These are phyloP conservation scores for Triops cancriformis DNA, from an alignment of 1,140 invertebrate species.

Conservation along the genomic window DNA sequence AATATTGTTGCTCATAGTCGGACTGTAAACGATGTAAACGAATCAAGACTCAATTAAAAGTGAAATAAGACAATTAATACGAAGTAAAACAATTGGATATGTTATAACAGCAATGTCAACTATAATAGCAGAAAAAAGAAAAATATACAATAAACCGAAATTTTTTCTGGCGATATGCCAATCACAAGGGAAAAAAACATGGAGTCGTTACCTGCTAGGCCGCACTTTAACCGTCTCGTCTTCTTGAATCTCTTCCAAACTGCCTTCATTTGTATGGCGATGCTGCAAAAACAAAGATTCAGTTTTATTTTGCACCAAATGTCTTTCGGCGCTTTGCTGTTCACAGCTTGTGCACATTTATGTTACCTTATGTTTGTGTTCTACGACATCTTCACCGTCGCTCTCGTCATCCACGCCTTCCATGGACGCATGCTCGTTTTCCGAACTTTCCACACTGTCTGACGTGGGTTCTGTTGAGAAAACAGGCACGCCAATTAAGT, in stretches of 20 bases:
- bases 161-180: neutral
- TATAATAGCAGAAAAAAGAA: constrained; percentile 24
- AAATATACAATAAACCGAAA: neutral
- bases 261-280: neutral
- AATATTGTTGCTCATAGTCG: constrained; percentile 70
- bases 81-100: constrained; percentile 28
- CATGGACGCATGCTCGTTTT: neutral
- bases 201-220: constrained; percentile 19
- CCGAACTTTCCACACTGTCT: neutral
- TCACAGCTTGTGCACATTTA: neutral
- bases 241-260: constrained; percentile 15
- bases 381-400: constrained; percentile 8
- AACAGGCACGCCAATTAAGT: neutral
- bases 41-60: no score
- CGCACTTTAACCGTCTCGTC: constrained; percentile 21
- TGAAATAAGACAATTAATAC: constrained; percentile 26
- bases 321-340: neutral
- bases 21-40: constrained; percentile 21
- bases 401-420: constrained; percentile 22
- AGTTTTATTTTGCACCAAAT: no score
- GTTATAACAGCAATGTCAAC: no score
- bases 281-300: neutral
- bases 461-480: neutral
- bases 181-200: no score
- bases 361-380: constrained; percentile 16